These are phyloP conservation scores for Leptopilina clavipes DNA, from an alignment of 1,140 invertebrate genomes.

Conservation along the genomic window DNA sequence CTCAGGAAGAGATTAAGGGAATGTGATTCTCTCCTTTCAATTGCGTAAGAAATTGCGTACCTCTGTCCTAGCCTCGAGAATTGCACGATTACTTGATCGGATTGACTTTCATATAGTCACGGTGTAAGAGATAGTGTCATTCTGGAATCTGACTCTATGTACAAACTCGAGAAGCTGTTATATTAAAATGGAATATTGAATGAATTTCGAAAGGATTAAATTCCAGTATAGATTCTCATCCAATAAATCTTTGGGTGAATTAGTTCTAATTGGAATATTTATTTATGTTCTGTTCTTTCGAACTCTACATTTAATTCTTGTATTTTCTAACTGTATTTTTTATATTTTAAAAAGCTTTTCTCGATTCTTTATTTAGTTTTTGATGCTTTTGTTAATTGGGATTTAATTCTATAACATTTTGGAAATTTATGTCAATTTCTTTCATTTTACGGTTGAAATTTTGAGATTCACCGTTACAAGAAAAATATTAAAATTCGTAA, in stretches of 20 bases:
- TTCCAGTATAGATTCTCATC: neutral
- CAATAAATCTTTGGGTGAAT: neutral
- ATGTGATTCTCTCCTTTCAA: slow-evolving; percentile 14
- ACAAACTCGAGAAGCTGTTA: neutral
- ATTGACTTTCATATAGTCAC: slow-evolving; percentile 12
- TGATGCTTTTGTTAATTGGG: neutral
- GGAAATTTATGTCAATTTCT: neutral
- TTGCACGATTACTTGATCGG: slow-evolving; percentile 22
- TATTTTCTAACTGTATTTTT: too few species aligned
- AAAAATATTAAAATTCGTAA: neutral
- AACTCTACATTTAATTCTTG: neutral
- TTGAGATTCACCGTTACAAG: neutral
- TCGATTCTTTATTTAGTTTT: too few species aligned
- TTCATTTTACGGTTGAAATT: neutral
- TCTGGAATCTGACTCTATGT: slow-evolving; percentile 19
- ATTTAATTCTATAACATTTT: neutral
- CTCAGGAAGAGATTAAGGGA: slow-evolving; percentile 23
- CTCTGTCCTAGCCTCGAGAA: slow-evolving; percentile 19
- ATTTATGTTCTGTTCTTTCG: neutral
- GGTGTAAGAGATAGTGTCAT: slow-evolving; percentile 28
- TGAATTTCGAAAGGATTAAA: slow-evolving; percentile 20
- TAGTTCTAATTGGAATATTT: neutral
- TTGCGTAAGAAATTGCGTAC: slow-evolving; percentile 31
- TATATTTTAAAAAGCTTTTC: too few species aligned
- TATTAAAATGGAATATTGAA: slow-evolving; percentile 6